Conservation (phyloP, 2,113 vertebrate species). For the Semicossyphus pulcher region DNA sequence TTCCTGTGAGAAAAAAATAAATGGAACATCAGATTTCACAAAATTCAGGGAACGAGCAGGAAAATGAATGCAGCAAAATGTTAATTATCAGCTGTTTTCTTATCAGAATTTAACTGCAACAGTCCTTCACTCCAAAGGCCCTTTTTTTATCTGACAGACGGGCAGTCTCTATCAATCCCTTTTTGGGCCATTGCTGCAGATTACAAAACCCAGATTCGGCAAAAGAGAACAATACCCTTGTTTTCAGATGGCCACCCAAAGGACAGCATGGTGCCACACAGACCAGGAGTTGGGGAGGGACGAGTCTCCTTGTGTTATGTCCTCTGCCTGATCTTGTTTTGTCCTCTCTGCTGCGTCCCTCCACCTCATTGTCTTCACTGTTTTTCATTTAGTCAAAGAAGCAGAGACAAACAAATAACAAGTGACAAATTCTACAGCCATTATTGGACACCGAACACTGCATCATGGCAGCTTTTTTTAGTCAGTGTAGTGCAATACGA, state of each 20-base stretch:
- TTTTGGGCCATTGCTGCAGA: constrained; percentile 60
- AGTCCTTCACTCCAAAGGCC: constrained; percentile 22
- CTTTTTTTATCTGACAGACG: constrained; percentile 53
- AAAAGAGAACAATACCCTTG: constrained; percentile 53
- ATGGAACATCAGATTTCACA: neutral
- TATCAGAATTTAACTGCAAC: constrained; percentile 44
- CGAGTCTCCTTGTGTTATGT: constrained; percentile 2
- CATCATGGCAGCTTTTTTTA: neutral
- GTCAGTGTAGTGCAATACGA: too few species aligned
- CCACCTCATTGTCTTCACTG: neutral
- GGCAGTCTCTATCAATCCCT: constrained; percentile 32
- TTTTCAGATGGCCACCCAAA: constrained; percentile 41
- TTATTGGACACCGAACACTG: too few species aligned
- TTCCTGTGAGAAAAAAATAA: neutral
- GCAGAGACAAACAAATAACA: neutral
- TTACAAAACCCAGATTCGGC: constrained; percentile 56
- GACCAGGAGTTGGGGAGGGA: constrained; percentile 1
- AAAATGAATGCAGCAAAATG: neutral
- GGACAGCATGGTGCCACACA: constrained; percentile 41
- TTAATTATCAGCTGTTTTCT: constrained; percentile 20
- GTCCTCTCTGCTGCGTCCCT: neutral
- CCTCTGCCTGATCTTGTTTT: constrained; percentile 15
- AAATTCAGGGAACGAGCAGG: neutral
- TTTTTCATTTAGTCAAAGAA: constrained; percentile 11
- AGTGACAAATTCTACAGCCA: too few species aligned